Evolutionary conservation across 2,113 vertebrate species (phyloP), one percentile per base, ranked within the genome.

Genomic region (Paratilapia polleni): DNA sequence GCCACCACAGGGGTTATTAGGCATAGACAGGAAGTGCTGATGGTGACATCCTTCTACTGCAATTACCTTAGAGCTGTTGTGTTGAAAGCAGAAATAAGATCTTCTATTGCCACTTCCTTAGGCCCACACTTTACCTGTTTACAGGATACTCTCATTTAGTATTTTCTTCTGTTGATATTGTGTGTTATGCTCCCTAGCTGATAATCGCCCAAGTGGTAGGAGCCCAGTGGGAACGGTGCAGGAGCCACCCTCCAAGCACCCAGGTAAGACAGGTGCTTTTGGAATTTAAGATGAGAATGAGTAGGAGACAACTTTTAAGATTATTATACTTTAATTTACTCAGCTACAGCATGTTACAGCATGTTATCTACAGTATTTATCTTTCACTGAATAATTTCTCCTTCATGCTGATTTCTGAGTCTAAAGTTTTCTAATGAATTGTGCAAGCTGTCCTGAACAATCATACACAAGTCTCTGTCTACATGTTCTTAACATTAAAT

Each of bases 201-300:
- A 99, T 8, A 94, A 97, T 91, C 97, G 98, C 15, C 97, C 98
- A 59, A 98, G 97, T 12, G 98, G 97, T 24, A 96, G 96, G 56
- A 97, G 86, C 77, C 91, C 97, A 0, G 94, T 97, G 59, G 97
- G 96, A 85, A 97, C 97, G 0, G 97, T 96, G 2, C 96, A 97
- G 81, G 98, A 99, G 80, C 97, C 97, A 0, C 97, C 97, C 0
- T 94, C 96, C 74, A 98, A 96, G 86, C 81, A 95, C 73, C 96
- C 97, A 85, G 97, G 98, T 99, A 87, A 66, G 49, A 52, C 22
- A 36, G 8, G 0, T 31, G 17, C 28, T 77, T 34, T 4, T 82
- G 82, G 8, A 28, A 15, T 89, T 81, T 26, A 17, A 7, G 28
- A 20, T 62, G 14, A 11, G 22, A 34, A 31, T 4, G 17, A n/a